phyloP scores from a whole-genome alignment of 1,140 invertebrate species.

The Saccostrea glomerata region DNA sequence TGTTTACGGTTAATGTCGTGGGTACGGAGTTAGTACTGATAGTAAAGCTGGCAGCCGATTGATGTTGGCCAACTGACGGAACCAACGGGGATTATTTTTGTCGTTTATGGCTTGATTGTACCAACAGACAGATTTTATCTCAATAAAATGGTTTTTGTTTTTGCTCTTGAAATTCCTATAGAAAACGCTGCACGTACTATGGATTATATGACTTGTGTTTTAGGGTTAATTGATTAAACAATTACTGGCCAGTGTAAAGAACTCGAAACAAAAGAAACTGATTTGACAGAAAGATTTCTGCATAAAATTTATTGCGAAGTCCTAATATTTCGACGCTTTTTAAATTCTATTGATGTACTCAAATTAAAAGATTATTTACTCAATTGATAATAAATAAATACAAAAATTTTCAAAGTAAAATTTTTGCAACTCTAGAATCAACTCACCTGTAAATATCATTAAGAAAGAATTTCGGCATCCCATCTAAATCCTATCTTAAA shows the following conservation, averaged over 20 bases:
- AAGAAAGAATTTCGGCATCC: not conserved
- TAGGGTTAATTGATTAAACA: conserved; percentile 3
- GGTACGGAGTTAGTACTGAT: not conserved
- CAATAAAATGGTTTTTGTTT: not conserved
- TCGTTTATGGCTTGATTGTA: conserved; percentile 21
- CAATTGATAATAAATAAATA: not conserved
- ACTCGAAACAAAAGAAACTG: not conserved
- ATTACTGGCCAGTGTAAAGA: not conserved
- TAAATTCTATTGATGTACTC: not conserved
- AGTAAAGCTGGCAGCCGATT: not conserved
- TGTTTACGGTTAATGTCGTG: conserved; percentile 13
- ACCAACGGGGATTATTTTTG: not conserved
- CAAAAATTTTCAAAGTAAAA: not conserved
- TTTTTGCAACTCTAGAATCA: not conserved
- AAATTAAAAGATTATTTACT: not conserved
- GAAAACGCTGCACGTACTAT: conserved; percentile 15
- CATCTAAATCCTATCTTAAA: not conserved
- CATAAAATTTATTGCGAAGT: not conserved
- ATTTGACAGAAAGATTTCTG: not conserved
- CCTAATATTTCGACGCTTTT: not conserved
- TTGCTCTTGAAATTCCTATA: not conserved
- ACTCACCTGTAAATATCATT: not conserved
- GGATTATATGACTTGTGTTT: not conserved
- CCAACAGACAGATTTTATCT: conserved; percentile 16
- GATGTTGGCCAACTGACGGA: not conserved